Base-by-base conservation (phyloP, 2,888 invertebrate species). In the Drosophila neonasuta region DNA sequence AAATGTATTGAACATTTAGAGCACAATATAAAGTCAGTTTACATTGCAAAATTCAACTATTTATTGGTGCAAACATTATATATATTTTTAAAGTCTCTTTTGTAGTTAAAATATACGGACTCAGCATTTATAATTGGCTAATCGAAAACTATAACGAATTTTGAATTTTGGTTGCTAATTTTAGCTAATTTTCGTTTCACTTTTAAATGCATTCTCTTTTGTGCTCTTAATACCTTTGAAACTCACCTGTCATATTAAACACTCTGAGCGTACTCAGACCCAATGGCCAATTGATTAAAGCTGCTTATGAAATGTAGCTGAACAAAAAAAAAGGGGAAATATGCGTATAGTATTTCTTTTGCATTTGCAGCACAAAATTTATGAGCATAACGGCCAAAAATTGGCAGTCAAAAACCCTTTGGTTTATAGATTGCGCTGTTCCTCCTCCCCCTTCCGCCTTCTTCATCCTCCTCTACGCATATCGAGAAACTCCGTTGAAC, bases 401-500 rank as follows among this genome's bases (percentile, higher is more conserved):
- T 63, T 62, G 73, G 24, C 64, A 65, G 58, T 60, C 56, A 45
- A 45, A 51, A 62, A 72, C 57, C 75, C 79, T 57, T 82, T 76
- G 59, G 49, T 46, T 54, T 66, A 69, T 78, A 50, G 50, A 59
- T 32, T 46, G 30, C 50, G 15, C 41, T 36, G 11, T 29, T 55
- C 29, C 32, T 46, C 7, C 39, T 55, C 13, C n/a, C 8, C n/a
- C 34, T 29, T 9, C 24, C 20, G 8, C 24, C 24, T 0, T 24
- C 4, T 24, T 24, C 20, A n/a, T 36, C 46, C 13, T 36, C 46
- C 13, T 32, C 52, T n/a, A 7, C n/a, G 11, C 17, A 39, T n/a
- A 32, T 32, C 10, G 32, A 32, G 9, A 17, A 42, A 32, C 32
- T 44, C 20, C 20, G 15, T 44, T 17, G 44, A 20, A 55, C n/a